Base-by-base conservation (phyloP, 2,113 vertebrate genomes). In the Enhydra lutris region DNA sequence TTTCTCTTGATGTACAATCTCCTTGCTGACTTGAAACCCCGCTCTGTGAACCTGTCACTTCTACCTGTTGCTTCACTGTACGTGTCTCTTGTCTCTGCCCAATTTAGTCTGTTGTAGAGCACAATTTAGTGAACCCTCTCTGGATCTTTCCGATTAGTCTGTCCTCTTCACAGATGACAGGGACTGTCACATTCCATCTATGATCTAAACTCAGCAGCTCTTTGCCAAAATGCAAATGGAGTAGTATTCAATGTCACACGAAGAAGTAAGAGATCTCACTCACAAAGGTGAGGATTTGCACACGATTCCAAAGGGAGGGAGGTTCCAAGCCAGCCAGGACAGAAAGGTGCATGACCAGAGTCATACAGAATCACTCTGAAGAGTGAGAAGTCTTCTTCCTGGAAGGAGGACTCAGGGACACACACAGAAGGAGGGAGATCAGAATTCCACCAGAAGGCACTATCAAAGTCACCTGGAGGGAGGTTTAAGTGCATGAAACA, bases 151-250 rank as follows among this genome's bases (percentile, higher is more conserved):
- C 23, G 81, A 20, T 65, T n/a, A n/a, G 18, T 71, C 80, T 92
- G 45, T 93, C 61, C 93, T 83, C 94, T 94, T 88, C 81, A n/a
- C 47, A 95, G 89, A 78, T 7, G 12, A 57, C 39, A 79, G 6
- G 61, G 26, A 74, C 9, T 39, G 88, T 92, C 96, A 94, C 1
- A 39, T 85, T 73, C 20, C 67, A 24, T 14, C 73, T 85, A 17
- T 17, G 55, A 92, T 59, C 63, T 63, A 65, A 83, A 94, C 59
- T 71, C 63, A 34, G 95, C 47, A 65, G 95, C 89, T 92, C 65
- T 96, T 94, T 94, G 95, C 88, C 85, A 84, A 97, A 71, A 98
- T 97, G 97, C 97, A 98, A 98, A 98, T 94, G 15, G 11, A 80
- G 47, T 26, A 45, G 91, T 78, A 50, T 95, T 89, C 55, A 79